Evolutionary conservation across 2,113 vertebrate genomes (phyloP).

Genomic region (Penelope pileata): DNA sequence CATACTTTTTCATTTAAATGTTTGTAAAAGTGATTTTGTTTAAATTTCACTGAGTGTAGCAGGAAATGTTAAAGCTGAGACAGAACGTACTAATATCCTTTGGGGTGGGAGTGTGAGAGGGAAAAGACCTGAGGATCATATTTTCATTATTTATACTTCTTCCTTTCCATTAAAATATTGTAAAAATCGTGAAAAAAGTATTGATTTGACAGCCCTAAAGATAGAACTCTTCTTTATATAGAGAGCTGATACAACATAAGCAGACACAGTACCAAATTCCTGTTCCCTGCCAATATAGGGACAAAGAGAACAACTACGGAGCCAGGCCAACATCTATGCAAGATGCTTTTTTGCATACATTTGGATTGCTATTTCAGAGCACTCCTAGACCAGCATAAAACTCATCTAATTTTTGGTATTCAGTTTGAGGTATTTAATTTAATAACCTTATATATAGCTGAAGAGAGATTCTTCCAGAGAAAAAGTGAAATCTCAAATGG

Average conservation of each 20-base stretch:
- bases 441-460: not conserved
- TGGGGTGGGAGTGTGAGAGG: not conserved
- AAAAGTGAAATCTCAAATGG: not conserved
- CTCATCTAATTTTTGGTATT: not conserved
- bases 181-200: not conserved
- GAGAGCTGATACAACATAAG: not conserved
- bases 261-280: not conserved
- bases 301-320: not conserved
- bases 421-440: not conserved
- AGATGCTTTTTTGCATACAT: not conserved
- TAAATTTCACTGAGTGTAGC: conserved; percentile 63
- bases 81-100: conserved; percentile 9
- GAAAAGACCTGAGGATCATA: not conserved
- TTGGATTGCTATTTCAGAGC: not conserved
- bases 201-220: not conserved
- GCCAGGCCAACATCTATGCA: not conserved
- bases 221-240: not conserved
- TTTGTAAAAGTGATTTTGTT: conserved; percentile 66
- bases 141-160: conserved; percentile 12
- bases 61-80: conserved; percentile 61
- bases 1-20: conserved; percentile 52
- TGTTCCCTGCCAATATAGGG: not conserved
- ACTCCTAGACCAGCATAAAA: not conserved
- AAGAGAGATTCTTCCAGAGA: not conserved
- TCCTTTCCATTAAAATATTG: not conserved